Evolutionary conservation across 2,113 vertebrate species (phyloP).

Genomic region (Zosterops japonicus): DNA sequence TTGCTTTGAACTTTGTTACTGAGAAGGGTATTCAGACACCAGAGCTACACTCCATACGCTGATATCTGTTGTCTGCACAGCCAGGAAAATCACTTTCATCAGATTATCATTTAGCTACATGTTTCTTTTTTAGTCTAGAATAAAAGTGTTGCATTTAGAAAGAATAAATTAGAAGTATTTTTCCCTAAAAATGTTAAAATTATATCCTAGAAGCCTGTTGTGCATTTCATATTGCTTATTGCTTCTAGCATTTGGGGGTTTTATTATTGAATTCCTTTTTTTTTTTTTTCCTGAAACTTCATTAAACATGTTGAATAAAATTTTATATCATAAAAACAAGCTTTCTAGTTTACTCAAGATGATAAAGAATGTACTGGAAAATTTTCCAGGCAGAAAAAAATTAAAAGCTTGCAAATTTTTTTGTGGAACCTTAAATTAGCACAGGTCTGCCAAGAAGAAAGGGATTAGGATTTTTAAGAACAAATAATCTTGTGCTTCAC

Average conservation of each 20-base stretch:
- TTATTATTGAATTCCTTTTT: neutral
- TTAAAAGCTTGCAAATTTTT: neutral
- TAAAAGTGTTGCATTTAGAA: neutral
- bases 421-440: neutral
- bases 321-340: constrained; percentile 2
- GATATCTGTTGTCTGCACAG: neutral
- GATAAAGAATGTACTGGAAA: neutral
- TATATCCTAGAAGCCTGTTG: neutral
- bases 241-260: neutral
- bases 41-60: neutral
- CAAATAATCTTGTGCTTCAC: neutral
- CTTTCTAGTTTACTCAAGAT: neutral
- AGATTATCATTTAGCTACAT: neutral
- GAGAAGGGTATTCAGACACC: neutral
- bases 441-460: neutral
- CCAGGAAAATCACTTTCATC: neutral
- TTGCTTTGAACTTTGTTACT: neutral
- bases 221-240: neutral
- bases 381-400: neutral
- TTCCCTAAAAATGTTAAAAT: neutral
- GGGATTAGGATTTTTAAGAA: neutral
- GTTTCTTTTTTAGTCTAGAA: neutral
- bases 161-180: neutral
- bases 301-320: neutral
- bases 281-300: neutral